Evolutionary conservation across 2,888 invertebrate genomes (phyloP), one percentile per base, ranked within the genome.

Genomic region (Odontocolon sp.): DNA sequence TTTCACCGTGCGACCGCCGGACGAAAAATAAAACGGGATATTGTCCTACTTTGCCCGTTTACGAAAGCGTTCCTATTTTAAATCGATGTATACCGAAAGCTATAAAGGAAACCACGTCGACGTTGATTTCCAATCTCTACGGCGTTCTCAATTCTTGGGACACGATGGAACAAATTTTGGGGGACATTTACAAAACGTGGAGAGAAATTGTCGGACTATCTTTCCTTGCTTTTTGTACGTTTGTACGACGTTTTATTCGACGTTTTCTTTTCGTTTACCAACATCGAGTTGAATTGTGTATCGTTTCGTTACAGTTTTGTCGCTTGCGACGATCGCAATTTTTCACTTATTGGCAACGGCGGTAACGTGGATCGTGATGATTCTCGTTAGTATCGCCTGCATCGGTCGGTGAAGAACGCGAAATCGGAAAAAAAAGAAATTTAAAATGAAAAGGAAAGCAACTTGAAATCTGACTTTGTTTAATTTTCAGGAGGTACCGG

Each of bases 121-220:
- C 93, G 80, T 92, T 95, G 23, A 92, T 95, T 74, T 92, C 92
- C 56, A 95, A 95, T 88, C 93, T 97, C 82, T 96, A 97, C 90
- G 94, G 94, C 3, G 92, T 96, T 83, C 92, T 98, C 47, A 97
- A 98, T 87, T 95, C 95, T 83, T 96, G 97, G 95, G 97, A 97
- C 88, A 93, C 95, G 31, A 93, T 97, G 83, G 96, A 97, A 90
- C 96, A 97, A 91, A 94, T 97, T 89, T 91, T 98, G 33, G 95
- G 95, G 57, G 98, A 98, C 91, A 92, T 98, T 4, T 97, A 97
- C 87, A 94, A 95, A 75, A 95, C 96, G 38, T 97, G 97, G 97
- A 94, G 93, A 85, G 94, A 96, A 89, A 96, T 98, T 91, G 92
- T 96, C 57, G 94, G 94, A 33, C 93, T 98, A 85, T 95, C 96